Conservation (phyloP, 2,888 invertebrate species). For the Macrophya annulata region DNA sequence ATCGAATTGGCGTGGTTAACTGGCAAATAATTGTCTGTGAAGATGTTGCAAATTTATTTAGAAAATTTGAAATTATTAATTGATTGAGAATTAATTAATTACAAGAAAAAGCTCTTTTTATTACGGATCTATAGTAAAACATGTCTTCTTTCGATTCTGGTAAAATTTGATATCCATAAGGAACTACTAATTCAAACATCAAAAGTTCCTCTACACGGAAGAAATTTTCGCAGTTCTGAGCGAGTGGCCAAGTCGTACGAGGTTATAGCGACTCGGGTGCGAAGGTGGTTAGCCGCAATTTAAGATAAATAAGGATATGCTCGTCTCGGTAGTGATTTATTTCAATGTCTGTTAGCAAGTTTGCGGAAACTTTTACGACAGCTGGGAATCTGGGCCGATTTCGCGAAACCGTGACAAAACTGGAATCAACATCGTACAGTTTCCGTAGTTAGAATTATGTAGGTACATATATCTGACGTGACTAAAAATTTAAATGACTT, state of each 20-base stretch:
- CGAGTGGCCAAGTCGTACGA: slow-evolving; percentile 37
- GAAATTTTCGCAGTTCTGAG: slow-evolving; percentile 22
- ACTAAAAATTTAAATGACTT: background rate
- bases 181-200: slow-evolving; percentile 6
- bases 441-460: too few relatives aligned
- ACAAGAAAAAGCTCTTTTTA: background rate
- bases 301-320: slow-evolving; percentile 9
- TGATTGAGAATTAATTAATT: background rate
- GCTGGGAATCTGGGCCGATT: slow-evolving; percentile 35
- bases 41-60: background rate
- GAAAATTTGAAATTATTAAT: background rate
- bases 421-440: background rate
- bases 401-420: slow-evolving; percentile 15
- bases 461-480: background rate
- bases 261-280: slow-evolving; percentile 4
- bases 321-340: slow-evolving; percentile 22
- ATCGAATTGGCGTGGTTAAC: background rate
- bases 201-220: background rate
- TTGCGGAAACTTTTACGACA: background rate
- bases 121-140: background rate
- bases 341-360: background rate
- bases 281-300: slow-evolving; percentile 23
- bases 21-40: background rate
- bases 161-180: background rate
- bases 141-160: background rate